Percentiles rank a stretch among this genome's conserved stretches.
phyloP scores from a whole-genome alignment of 2,888 invertebrate species.

The Sycophila texana region DNA sequence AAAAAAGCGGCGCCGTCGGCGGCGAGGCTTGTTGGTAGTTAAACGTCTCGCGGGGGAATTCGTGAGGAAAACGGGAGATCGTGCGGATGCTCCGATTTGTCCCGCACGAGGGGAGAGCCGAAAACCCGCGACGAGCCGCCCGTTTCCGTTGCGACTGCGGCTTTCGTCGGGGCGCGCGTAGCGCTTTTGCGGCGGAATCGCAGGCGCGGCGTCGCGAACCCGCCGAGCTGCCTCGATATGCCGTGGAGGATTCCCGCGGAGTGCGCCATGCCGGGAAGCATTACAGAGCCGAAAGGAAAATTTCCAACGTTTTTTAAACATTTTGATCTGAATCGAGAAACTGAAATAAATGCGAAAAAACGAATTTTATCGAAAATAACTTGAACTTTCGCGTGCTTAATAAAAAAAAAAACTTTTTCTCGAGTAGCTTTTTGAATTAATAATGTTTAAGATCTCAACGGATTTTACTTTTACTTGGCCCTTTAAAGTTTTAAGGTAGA shows the following conservation, averaged over 20 bases:
- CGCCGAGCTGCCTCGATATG: not conserved
- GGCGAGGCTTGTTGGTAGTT: conserved; percentile 12
- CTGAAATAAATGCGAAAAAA: too few species aligned
- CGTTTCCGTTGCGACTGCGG: not conserved
- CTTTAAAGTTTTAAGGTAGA: too few species aligned
- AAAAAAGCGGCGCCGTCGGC: conserved; percentile 6
- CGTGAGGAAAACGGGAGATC: conserved; percentile 40
- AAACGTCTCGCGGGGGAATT: conserved; percentile 40
- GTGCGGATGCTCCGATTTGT: conserved; percentile 39
- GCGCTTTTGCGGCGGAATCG: not conserved
- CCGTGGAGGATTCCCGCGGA: not conserved
- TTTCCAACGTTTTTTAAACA: too few species aligned
- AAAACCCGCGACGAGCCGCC: not conserved
- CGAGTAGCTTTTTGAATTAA: too few species aligned
- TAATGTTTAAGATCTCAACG: too few species aligned
- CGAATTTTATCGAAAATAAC: too few species aligned
- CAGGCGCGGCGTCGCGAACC: not conserved
- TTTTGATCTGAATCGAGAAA: too few species aligned
- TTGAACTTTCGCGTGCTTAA: too few species aligned
- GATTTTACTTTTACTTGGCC: too few species aligned
- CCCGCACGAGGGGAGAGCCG: conserved; percentile 22
- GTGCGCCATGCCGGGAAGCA: too few species aligned
- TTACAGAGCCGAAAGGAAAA: too few species aligned
- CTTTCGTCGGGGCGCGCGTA: not conserved
- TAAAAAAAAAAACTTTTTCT: too few species aligned